These are phyloP conservation scores for Pseudobourletiella spinata DNA, from an alignment of 1,140 invertebrate species.

Conservation along the genomic window DNA sequence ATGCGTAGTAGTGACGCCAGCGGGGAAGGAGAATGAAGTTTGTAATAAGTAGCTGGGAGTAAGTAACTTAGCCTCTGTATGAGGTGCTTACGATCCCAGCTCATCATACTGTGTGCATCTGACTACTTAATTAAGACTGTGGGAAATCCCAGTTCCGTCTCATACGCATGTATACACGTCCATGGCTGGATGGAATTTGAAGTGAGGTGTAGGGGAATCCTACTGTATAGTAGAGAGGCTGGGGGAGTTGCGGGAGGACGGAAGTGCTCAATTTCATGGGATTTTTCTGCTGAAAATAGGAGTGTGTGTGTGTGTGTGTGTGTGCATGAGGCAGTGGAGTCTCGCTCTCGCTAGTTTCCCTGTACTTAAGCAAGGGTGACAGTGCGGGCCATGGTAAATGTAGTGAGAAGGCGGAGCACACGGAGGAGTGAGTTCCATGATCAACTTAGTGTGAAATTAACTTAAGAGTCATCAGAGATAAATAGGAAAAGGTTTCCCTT, in stretches of 20 bases:
- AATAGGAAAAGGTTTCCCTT: conserved; percentile 29
- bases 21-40: too few species aligned
- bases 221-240: too few species aligned
- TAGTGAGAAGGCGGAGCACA: conserved; percentile 8
- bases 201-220: too few species aligned
- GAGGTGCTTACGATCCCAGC: conserved; percentile 16
- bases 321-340: too few species aligned
- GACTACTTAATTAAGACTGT: conserved; percentile 26
- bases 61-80: too few species aligned
- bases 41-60: too few species aligned
- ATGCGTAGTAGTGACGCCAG: too few species aligned
- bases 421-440: conserved; percentile 16
- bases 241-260: background rate
- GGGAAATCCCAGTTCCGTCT: too few species aligned
- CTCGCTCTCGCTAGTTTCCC: too few species aligned
- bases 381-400: conserved; percentile 10
- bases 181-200: too few species aligned
- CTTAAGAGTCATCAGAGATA: conserved; percentile 35
- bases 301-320: too few species aligned
- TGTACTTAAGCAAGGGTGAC: conserved; percentile 17
- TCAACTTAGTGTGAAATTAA: conserved; percentile 36
- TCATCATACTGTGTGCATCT: conserved; percentile 24
- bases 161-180: too few species aligned
- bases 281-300: conserved; percentile 24
- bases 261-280: conserved; percentile 23